Evolutionary conservation across 2,797 vertebrate genomes (phyloP), one percentile per base, ranked within the genome.

Genomic region (Ctenopoma kingsleyae): DNA sequence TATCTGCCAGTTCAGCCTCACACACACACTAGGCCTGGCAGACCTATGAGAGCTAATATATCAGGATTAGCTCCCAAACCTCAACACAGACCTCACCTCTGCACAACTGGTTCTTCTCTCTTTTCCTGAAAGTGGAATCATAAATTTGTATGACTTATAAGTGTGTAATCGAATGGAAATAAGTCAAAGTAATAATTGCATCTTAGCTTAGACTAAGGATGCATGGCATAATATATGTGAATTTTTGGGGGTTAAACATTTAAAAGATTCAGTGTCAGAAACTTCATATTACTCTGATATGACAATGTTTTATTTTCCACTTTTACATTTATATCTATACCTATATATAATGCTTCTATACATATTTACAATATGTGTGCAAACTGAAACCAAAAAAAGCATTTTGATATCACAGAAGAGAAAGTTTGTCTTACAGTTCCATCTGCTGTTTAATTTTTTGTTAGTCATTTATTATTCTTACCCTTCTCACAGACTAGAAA

Each of bases 21-120:
- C 62, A 80, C 67, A 64, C 67, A 64, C 71, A 70, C 53, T 71
- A 71, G 72, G 55, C 71, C 80, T 82, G 78, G 78, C 83, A 86
- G 57, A 74, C 16, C 62, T 71, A 46, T 23, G 16, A 81, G 81
- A 76, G 74, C 79, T 82, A 84, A 88, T 89, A 85, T 72, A 68
- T 86, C 80, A 87, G 72, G 79, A 90, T 88, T 83, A 86, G 51
- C 57, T 80, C 51, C 58, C 72, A 75, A 78, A 82, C 70, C 71
- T 82, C 82, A 83, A 77, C 73, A 49, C 63, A 80, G 52, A 79
- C 58, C 43, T 79, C 80, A 71, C 68, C 41, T 57, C 67, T 69
- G 49, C 60, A 79, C 25, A 68, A 63, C 53, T 59, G 53, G 8
- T 68, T 46, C 46, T 19, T 61, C 61, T 73, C 47, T 35, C 36